These are phyloP conservation scores for Stictocephala bisonia DNA, from an alignment of 2,888 invertebrate species.

Conservation along the genomic window DNA sequence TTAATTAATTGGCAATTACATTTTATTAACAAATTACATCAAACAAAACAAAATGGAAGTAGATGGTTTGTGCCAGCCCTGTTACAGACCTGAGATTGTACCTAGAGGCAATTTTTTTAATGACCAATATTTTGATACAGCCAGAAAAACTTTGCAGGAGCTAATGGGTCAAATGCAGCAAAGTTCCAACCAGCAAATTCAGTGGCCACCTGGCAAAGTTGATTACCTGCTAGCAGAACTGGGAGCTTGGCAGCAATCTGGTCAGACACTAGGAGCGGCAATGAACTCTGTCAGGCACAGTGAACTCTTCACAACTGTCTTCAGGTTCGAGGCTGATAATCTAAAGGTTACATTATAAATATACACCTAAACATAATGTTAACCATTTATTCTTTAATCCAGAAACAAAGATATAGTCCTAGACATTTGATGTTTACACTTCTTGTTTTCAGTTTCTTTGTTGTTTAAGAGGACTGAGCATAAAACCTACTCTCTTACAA, in stretches of 20 bases:
- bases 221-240: slow-evolving; percentile 34
- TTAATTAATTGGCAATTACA: neutral
- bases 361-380: too few relatives aligned
- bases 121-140: slow-evolving; percentile 38
- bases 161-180: slow-evolving; percentile 28
- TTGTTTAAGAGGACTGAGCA: too few relatives aligned
- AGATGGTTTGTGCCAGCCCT: slow-evolving; percentile 7
- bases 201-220: slow-evolving; percentile 11
- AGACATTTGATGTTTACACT: too few relatives aligned
- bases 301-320: slow-evolving; percentile 40
- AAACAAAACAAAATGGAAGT: slow-evolving; percentile 13
- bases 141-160: slow-evolving; percentile 20
- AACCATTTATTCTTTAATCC: too few relatives aligned
- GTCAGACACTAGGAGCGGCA: slow-evolving; percentile 3
- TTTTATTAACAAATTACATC: neutral
- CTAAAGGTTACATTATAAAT: slow-evolving; percentile 41
- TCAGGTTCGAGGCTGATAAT: slow-evolving; percentile 35
- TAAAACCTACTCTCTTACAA: too few relatives aligned
- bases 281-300: slow-evolving; percentile 16
- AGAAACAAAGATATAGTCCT: too few relatives aligned
- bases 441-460: too few relatives aligned
- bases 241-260: slow-evolving; percentile 38
- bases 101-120: slow-evolving; percentile 40
- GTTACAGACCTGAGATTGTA: slow-evolving; percentile 6
- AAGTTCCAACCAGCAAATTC: neutral